Base-by-base conservation (phyloP, 1,140 invertebrate species). In the Daktulosphaira vitifoliae region DNA sequence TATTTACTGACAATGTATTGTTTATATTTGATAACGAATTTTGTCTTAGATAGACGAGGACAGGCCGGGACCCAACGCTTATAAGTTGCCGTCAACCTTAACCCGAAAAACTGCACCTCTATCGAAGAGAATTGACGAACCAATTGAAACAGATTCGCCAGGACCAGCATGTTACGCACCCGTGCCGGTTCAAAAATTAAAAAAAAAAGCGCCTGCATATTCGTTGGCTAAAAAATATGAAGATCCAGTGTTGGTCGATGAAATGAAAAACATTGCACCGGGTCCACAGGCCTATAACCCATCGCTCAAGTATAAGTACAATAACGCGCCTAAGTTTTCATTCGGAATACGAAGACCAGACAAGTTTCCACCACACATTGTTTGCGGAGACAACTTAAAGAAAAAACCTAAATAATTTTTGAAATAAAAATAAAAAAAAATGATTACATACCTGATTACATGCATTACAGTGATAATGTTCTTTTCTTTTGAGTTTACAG, bases 381-480 rank as follows among this genome's bases (percentile, higher is more conserved):
- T 59, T 8, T 59, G 54, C 11, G 54, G 16, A 1, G 42, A 59
- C 42, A n/a, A 29, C 2, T 22, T 15, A 1, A 56, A 18, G n/a
- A 44, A 56, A 26, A 56, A 18, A 18, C n/a, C n/a, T 16, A 18
- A 20, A 48, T 20, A 5, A 48, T 15, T 18, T 18, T 20, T 16
- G 18, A 7, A 5, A n/a, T 26, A 25, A 48, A 65, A 26, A 26
- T 9, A 52, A 18, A 33, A 1, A 37, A 37, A 52, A 53, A 51
- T 26, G 6, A 2, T 22, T 62, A 69, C 70, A 68, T 73, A 80
- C 82, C 76, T 91, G 88, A 75, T 90, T 90, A 75, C 89, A 92
- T n/a, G 87, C 81, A 71, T 87, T 85, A 74, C 89, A 92, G 72
- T 92, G 89, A 70, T 86, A 90, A 73, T 92, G 89, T 67, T 88